Conservation (phyloP, 2,113 vertebrate genomes). For the Antechinus stuartii region DNA sequence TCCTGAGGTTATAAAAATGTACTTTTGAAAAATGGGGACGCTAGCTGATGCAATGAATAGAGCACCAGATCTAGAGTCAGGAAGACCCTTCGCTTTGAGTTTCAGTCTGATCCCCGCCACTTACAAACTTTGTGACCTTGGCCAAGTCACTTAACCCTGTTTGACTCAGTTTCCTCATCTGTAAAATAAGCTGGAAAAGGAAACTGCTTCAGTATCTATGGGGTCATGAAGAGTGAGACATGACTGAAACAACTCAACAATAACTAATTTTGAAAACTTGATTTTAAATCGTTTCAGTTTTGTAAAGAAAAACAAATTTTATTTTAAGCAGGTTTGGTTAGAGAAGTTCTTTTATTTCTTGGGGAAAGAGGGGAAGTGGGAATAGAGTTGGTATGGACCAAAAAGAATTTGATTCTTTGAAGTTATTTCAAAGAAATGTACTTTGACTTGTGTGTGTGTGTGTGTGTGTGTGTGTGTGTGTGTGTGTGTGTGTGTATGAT, state of each 20-base stretch:
- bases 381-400: neutral
- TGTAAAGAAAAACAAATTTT: neutral
- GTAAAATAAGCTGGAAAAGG: neutral
- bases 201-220: neutral
- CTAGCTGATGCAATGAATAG: neutral
- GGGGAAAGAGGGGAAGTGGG: neutral
- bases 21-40: neutral
- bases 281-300: neutral
- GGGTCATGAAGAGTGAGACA: neutral
- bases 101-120: neutral
- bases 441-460: constrained; percentile 17
- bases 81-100: neutral
- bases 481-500: neutral
- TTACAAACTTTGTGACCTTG: neutral
- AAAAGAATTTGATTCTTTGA: constrained; percentile 36
- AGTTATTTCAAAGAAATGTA: constrained; percentile 25
- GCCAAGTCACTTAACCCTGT: neutral
- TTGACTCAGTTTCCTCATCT: neutral
- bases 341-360: neutral
- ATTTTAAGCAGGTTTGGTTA: neutral
- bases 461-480: too few species aligned
- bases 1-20: neutral
- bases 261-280: neutral
- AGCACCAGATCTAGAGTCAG: neutral
- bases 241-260: neutral